Conservation (phyloP, 2,888 invertebrate species). For the Micoletzkya japonica region DNA sequence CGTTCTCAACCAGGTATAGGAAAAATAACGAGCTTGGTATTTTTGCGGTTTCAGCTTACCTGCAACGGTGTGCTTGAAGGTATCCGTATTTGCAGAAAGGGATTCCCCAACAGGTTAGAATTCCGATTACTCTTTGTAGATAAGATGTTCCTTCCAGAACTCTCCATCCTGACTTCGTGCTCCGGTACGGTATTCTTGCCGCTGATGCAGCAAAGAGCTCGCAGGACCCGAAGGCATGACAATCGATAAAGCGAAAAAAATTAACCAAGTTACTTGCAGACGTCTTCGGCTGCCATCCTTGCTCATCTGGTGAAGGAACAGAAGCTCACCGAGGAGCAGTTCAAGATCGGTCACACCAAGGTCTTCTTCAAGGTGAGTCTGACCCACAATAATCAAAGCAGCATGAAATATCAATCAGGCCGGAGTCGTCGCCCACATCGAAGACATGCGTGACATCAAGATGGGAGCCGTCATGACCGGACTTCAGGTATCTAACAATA, state of each 20-base stretch:
- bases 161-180: slow-evolving; percentile 99
- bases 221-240: slow-evolving; percentile 52
- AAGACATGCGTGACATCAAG: slow-evolving; percentile 99
- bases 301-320: slow-evolving; percentile 75
- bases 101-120: slow-evolving; percentile 80
- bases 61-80: slow-evolving; percentile 99
- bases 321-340: slow-evolving; percentile 82
- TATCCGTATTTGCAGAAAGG: slow-evolving; percentile 99
- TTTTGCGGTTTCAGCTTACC: slow-evolving; percentile 73
- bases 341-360: slow-evolving; percentile 62
- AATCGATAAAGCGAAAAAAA: no score
- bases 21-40: slow-evolving; percentile 89
- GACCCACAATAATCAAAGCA: background rate
- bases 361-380: slow-evolving; percentile 57
- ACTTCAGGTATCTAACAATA: slow-evolving; percentile 66
- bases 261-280: background rate
- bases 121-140: background rate
- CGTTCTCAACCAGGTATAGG: slow-evolving; percentile 98
- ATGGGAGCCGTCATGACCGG: slow-evolving; percentile 91
- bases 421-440: slow-evolving; percentile 99
- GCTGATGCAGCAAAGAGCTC: slow-evolving; percentile 56
- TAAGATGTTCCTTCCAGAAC: slow-evolving; percentile 78
- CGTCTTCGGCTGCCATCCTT: slow-evolving; percentile 49
- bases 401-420: slow-evolving; percentile 91
- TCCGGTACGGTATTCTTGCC: slow-evolving; percentile 75